Base-by-base conservation (phyloP, 2,113 vertebrate species). In the Burhinus bistriatus region DNA sequence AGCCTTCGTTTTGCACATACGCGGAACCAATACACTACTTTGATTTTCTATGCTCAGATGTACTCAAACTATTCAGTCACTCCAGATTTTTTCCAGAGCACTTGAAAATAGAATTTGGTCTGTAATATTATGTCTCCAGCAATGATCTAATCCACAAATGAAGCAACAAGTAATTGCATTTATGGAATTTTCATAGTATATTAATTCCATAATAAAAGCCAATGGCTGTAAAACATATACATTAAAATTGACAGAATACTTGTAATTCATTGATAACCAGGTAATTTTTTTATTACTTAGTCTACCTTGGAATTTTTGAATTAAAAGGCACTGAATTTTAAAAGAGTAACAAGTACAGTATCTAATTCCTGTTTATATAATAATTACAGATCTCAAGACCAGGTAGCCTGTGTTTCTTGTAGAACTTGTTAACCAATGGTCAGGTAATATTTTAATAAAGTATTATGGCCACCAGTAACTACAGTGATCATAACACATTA, bases 381-480 rank as follows among this genome's bases (percentile, higher is more conserved):
- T 36, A 90, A 86, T 95, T 84, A 54, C 61, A 83, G 86, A 83
- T 89, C 58, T 82, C 8, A 5, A 79, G 52, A 94, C 36, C 55
- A 90, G 68, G 26, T 94, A 84, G 47, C 55, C 81, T 94, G 5
- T 69, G 27, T 27, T 97, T 87, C 81, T 55, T 72, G 27, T 65
- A 83, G 64, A 95, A 94, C 13, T 64, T 89, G 26, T 32, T 95
- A 93, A 66, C n/a, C 51, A 73, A 78, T 78, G 62, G 80, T 79
- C 83, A 93, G 22, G 27, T 96, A 93, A 89, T 94, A 92, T 92
- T 96, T 82, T 94, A 75, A 94, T 89, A 94, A 93, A 92, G 57
- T 94, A 72, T 88, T 91, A 94, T 64, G 15, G 38, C 23, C 81
- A 90, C 58, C 21, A 87, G 26, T 76, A 94, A 90, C 90, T 95